Conservation (phyloP, 2,113 vertebrate genomes). For the pig (Sus scrofa) region DNA sequence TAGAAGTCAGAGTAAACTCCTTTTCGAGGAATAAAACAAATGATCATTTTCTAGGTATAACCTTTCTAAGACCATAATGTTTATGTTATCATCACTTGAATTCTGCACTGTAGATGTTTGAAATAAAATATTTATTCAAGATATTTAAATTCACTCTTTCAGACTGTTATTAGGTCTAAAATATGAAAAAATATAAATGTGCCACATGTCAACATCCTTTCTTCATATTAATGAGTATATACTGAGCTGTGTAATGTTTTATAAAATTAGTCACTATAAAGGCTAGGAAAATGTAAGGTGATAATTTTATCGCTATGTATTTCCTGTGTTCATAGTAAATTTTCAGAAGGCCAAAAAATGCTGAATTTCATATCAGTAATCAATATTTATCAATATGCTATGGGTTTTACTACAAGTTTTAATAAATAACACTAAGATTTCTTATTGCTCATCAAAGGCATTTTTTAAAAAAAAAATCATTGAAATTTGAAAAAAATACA, state of each 20-base stretch:
- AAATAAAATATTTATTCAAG: conserved; percentile 1
- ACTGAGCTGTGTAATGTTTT: not conserved
- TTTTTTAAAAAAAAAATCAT: conserved; percentile 15
- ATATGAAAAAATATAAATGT: not conserved
- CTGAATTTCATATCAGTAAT: conserved; percentile 14
- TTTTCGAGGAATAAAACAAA: not conserved
- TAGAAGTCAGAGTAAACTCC: conserved; percentile 18
- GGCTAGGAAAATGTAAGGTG: not conserved
- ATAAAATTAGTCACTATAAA: not conserved
- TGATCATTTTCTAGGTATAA: not conserved
- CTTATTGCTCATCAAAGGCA: not conserved
- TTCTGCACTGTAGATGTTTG: not conserved
- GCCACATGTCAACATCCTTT: not conserved
- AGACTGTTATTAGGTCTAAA: not conserved
- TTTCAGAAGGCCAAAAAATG: not conserved
- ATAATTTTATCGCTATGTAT: not conserved
- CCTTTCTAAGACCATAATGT: not conserved
- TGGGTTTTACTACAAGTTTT: not conserved
- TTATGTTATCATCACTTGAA: not conserved
- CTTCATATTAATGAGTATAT: not conserved
- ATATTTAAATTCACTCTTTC: conserved; percentile 9
- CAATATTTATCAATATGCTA: conserved; percentile 3
- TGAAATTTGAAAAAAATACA: not conserved
- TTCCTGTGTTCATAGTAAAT: not conserved
- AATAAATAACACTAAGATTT: conserved; percentile 31